A percentile compares a stretch with the other conserved stretches of the same genome.
Evolutionary conservation across 2,113 vertebrate species (phyloP).

Genomic region (Lipophrys pholis): DNA sequence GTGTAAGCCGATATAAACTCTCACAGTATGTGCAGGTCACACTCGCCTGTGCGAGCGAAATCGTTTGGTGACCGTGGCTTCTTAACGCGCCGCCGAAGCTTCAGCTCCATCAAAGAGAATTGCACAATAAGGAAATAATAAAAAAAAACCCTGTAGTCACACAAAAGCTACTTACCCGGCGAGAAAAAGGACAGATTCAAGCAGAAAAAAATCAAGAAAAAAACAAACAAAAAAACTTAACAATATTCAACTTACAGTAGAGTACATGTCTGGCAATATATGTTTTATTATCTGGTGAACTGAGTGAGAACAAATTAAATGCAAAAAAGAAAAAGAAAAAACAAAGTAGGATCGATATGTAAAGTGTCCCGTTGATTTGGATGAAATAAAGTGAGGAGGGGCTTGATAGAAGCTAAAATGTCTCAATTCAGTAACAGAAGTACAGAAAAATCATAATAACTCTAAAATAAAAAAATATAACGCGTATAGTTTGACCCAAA

Average conservation of each 20-base stretch:
- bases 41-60: conserved; percentile 13
- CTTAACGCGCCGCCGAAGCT: conserved; percentile 1
- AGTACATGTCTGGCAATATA: conserved; percentile 52
- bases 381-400: conserved; percentile 19
- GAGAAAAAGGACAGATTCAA: conserved; percentile 29
- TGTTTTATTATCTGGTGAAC: conserved; percentile 29
- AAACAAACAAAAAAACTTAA: neutral
- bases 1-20: conserved; percentile 7
- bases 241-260: conserved; percentile 52
- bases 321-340: neutral
- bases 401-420: conserved; percentile 62
- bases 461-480: conserved; percentile 51
- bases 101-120: conserved; percentile 37
- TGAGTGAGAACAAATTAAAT: conserved; percentile 20
- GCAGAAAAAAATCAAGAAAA: conserved; percentile 1
- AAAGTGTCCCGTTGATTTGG: conserved; percentile 38
- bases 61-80: conserved; percentile 16
- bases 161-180: conserved; percentile 21
- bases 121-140: conserved; percentile 43
- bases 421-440: conserved; percentile 77
- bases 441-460: conserved; percentile 37
- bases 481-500: conserved; percentile 84
- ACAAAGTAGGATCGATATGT: conserved; percentile 19
- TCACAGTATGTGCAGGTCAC: conserved; percentile 6
- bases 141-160: conserved; percentile 60